These are phyloP conservation scores for Eugnorisma glareosa DNA, from an alignment of 2,888 invertebrate genomes.

Conservation along the genomic window DNA sequence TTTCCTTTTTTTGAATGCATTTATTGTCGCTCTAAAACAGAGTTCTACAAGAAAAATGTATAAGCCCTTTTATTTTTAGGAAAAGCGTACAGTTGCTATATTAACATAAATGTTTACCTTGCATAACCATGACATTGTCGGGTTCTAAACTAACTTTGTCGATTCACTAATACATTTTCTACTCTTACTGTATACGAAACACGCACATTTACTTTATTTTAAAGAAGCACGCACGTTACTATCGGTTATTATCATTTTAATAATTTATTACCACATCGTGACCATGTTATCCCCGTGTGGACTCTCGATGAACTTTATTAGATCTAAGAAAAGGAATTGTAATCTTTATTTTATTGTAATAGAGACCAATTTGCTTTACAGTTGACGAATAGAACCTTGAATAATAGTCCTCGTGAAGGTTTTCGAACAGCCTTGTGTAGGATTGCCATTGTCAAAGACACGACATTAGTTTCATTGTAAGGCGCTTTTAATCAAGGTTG, in stretches of 20 bases:
- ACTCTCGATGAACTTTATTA: slow-evolving; percentile 49
- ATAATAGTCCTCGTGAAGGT: slow-evolving; percentile 72
- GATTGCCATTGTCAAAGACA: slow-evolving; percentile 79
- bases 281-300: slow-evolving; percentile 36
- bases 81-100: background rate
- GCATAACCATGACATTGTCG: slow-evolving; percentile 20
- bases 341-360: slow-evolving; percentile 61
- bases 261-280: slow-evolving; percentile 57
- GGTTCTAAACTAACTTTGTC: slow-evolving; percentile 17
- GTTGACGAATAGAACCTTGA: slow-evolving; percentile 68
- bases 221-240: slow-evolving; percentile 51
- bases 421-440: slow-evolving; percentile 75
- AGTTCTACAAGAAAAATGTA: background rate
- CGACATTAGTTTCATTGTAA: slow-evolving; percentile 40
- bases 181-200: slow-evolving; percentile 31
- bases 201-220: slow-evolving; percentile 37
- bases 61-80: slow-evolving; percentile 9
- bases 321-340: slow-evolving; percentile 42
- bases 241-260: slow-evolving; percentile 61
- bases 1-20: background rate
- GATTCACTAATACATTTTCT: slow-evolving; percentile 29
- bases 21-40: background rate
- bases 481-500: slow-evolving; percentile 5
- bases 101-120: slow-evolving; percentile 11
- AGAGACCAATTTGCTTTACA: slow-evolving; percentile 65